phyloP scores from a whole-genome alignment of 2,113 vertebrate species.

The Solea senegalensis region DNA sequence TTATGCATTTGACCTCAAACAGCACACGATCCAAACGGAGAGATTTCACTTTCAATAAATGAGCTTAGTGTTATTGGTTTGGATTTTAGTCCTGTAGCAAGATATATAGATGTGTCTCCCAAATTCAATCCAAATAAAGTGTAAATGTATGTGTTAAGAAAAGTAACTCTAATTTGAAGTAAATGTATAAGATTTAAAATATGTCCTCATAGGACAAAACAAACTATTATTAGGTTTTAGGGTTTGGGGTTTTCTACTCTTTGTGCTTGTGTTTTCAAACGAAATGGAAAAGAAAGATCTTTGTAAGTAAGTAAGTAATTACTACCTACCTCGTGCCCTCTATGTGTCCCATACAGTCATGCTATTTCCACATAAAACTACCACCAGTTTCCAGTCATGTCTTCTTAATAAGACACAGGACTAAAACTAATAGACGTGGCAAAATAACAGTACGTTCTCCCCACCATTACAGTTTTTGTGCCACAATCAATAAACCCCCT shows the following conservation, averaged over 20 bases:
- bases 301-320: background rate
- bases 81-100: no score
- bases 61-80: no score
- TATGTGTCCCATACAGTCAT: background rate
- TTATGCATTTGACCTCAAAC: no score
- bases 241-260: no score
- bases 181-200: background rate
- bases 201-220: background rate
- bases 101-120: no score
- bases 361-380: slow-evolving; percentile 10
- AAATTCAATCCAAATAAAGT: no score
- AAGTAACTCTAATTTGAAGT: background rate
- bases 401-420: background rate
- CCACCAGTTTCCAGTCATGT: slow-evolving; percentile 5
- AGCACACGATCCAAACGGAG: no score
- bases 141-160: no score
- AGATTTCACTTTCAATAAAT: no score
- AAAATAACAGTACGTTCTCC: slow-evolving; percentile 23
- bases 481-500: slow-evolving; percentile 53
- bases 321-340: background rate
- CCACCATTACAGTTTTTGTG: slow-evolving; percentile 35
- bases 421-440: background rate
- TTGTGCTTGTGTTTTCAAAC: no score
- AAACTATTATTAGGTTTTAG: no score
- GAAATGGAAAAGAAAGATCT: background rate